phyloP scores from a whole-genome alignment of 2,797 vertebrate genomes.

The Hyperoplus lanceolatus region DNA sequence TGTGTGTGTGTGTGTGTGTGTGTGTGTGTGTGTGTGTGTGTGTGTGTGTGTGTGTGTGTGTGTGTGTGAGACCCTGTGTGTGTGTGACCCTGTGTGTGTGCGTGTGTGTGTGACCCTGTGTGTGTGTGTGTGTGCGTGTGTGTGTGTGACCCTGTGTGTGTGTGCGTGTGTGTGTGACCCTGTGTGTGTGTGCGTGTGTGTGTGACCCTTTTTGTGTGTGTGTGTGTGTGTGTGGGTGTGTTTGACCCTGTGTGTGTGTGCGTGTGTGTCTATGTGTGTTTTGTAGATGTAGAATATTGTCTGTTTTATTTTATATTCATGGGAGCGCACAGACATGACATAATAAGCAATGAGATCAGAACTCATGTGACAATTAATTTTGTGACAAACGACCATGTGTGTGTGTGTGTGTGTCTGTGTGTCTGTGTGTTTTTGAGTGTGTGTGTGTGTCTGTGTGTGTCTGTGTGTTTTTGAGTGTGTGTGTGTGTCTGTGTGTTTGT shows the following conservation, averaged over 20 bases:
- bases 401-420: background rate
- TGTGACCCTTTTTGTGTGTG: background rate
- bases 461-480: constrained; percentile 25
- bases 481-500: constrained; percentile 16
- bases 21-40: no score
- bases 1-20: no score
- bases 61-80: no score
- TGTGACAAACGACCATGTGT: constrained; percentile 42
- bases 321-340: constrained; percentile 74
- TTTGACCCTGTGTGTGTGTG: no score
- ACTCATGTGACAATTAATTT: constrained; percentile 75
- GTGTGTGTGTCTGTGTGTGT: constrained; percentile 13
- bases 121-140: no score
- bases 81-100: no score
- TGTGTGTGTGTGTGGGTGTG: no score
- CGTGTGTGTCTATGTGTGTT: constrained; percentile 15
- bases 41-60: no score
- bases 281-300: constrained; percentile 49
- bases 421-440: constrained; percentile 18
- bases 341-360: constrained; percentile 82
- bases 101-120: no score
- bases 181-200: constrained; percentile 46
- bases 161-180: no score
- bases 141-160: no score
- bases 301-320: constrained; percentile 68